Percentiles rank a stretch among this genome's conserved stretches.
These are phyloP conservation scores for Eristalis tenax DNA, from an alignment of 2,888 invertebrate species.

Conservation along the genomic window DNA sequence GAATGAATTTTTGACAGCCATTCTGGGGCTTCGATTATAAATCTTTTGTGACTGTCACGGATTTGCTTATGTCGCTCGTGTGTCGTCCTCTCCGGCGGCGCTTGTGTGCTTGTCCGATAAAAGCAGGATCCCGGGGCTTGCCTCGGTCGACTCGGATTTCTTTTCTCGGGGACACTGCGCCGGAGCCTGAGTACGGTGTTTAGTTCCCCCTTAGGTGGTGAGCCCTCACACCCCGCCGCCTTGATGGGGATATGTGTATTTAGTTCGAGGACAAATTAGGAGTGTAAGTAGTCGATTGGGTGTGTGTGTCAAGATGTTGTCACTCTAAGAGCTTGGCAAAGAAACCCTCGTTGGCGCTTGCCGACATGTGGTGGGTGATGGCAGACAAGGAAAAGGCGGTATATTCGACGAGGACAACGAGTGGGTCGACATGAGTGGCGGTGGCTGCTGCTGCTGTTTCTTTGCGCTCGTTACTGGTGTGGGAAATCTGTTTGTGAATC, in stretches of 20 bases:
- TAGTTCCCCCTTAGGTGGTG: not conserved
- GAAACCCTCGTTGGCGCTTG: constrained; percentile 26
- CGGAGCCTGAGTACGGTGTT: too few species aligned
- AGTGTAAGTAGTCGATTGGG: constrained; percentile 50
- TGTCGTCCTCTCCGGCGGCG: constrained; percentile 1
- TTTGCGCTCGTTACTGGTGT: constrained; percentile 1
- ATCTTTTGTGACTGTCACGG: constrained; percentile 69
- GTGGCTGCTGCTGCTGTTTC: not conserved
- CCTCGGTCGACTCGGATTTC: not conserved
- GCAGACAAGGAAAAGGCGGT: constrained; percentile 64
- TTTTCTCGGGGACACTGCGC: not conserved
- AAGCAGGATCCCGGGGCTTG: constrained; percentile 2
- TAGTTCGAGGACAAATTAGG: constrained; percentile 67
- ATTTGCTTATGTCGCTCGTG: constrained; percentile 65
- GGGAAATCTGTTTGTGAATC: constrained; percentile 67
- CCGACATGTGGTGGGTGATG: constrained; percentile 1
- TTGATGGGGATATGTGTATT: constrained; percentile 41
- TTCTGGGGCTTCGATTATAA: constrained; percentile 69
- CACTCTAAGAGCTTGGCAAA: constrained; percentile 65
- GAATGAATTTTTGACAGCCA: constrained; percentile 63
- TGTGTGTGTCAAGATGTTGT: constrained; percentile 69
- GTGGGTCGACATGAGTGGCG: constrained; percentile 34
- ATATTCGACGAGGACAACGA: constrained; percentile 29
- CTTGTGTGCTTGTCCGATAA: constrained; percentile 41
- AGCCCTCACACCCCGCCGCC: not conserved